phyloP scores from a whole-genome alignment of 2,797 vertebrate species.

The Gymnoscopelus microlampas region DNA sequence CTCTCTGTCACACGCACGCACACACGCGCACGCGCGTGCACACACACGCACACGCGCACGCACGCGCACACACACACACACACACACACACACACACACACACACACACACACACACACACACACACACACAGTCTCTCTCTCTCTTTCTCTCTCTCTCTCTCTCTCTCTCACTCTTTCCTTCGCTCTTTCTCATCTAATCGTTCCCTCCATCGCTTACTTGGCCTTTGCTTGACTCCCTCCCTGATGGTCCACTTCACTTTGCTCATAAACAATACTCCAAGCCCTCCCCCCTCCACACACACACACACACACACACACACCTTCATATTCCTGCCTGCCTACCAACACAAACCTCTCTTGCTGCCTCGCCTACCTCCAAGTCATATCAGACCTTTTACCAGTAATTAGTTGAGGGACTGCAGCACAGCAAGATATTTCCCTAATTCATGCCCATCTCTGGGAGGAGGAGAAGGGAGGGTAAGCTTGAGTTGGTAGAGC shows the following conservation, averaged over 20 bases:
- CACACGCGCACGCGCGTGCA: no score
- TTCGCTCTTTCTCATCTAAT: slow-evolving; percentile 71
- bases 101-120: no score
- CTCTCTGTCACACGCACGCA: neutral
- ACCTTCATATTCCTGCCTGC: slow-evolving; percentile 45
- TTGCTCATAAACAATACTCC: slow-evolving; percentile 79
- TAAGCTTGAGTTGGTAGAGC: slow-evolving; percentile 36
- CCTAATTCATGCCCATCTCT: slow-evolving; percentile 54
- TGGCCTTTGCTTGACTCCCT: slow-evolving; percentile 79
- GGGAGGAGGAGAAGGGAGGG: slow-evolving; percentile 43
- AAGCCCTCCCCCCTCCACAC: slow-evolving; percentile 65
- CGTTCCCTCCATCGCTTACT: slow-evolving; percentile 77
- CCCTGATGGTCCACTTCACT: slow-evolving; percentile 87
- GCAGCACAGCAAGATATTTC: slow-evolving; percentile 59
- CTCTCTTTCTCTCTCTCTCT: slow-evolving; percentile 21
- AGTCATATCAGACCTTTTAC: slow-evolving; percentile 70
- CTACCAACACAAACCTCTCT: slow-evolving; percentile 36
- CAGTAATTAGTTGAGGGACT: slow-evolving; percentile 70
- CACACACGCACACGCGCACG: neutral
- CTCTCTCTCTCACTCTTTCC: slow-evolving; percentile 31
- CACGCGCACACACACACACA: no score
- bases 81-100: no score
- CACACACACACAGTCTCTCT: no score
- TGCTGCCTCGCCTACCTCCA: slow-evolving; percentile 42
- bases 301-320: neutral